phyloP scores from a whole-genome alignment of 2,113 vertebrate species.

The Sorex araneus region DNA sequence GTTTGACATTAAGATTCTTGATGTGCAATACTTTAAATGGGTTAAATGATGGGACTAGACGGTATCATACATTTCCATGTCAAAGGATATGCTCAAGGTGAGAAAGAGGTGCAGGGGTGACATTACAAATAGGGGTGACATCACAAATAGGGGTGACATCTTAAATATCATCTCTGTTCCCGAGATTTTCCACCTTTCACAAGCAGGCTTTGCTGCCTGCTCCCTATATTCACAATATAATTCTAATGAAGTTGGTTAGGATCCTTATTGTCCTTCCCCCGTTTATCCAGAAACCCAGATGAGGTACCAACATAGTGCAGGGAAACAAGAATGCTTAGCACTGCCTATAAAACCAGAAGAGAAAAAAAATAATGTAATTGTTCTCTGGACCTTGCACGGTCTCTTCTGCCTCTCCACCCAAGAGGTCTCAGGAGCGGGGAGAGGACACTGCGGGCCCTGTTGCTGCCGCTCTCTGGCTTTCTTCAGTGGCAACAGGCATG shows the following conservation, averaged over 20 bases:
- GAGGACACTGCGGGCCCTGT: background rate
- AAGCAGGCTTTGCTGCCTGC: too few species aligned
- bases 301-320: background rate
- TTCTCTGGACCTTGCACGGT: slow-evolving; percentile 18
- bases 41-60: too few species aligned
- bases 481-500: slow-evolving; percentile 16
- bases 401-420: slow-evolving; percentile 65
- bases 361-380: slow-evolving; percentile 54
- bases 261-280: background rate
- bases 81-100: too few species aligned
- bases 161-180: too few species aligned
- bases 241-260: background rate
- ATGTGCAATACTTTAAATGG: too few species aligned
- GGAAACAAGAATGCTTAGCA: slow-evolving; percentile 26
- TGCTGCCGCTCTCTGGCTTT: slow-evolving; percentile 26
- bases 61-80: too few species aligned
- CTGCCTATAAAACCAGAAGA: slow-evolving; percentile 23
- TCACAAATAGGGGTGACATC: too few species aligned
- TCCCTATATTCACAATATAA: too few species aligned
- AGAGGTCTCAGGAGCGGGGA: slow-evolving; percentile 41
- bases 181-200: too few species aligned
- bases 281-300: slow-evolving; percentile 40
- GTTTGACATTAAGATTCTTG: too few species aligned
- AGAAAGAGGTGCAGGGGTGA: too few species aligned
- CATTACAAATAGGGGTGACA: too few species aligned